Percentiles rank a stretch among this genome's conserved stretches.
These are phyloP conservation scores for Oasisia sp. DNA, from an alignment of 2,888 invertebrate genomes.

Conservation along the genomic window DNA sequence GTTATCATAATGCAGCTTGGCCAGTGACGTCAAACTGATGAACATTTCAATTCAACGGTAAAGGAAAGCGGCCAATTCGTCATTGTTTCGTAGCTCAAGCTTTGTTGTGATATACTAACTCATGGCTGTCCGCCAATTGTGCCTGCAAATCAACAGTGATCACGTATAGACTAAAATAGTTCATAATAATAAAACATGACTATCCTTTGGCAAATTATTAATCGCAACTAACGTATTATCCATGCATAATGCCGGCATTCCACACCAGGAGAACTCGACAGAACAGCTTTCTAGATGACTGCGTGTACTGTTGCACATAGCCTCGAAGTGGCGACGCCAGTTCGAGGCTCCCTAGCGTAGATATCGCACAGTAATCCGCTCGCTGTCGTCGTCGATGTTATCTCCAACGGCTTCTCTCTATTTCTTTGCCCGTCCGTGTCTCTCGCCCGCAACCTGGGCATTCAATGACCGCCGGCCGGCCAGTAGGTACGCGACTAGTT, in stretches of 20 bases:
- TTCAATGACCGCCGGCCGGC: not conserved
- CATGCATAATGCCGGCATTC: not conserved
- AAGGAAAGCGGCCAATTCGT: no score
- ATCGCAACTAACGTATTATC: not conserved
- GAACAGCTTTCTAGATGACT: not conserved
- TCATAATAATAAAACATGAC: no score
- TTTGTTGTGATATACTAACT: no score
- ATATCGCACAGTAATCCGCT: not conserved
- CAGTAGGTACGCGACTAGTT: not conserved
- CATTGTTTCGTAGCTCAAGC: no score
- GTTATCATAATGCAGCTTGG: no score
- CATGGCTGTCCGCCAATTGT: no score
- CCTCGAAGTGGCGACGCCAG: not conserved
- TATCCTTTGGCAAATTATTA: no score
- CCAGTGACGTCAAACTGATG: no score
- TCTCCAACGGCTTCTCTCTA: not conserved
- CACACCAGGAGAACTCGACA: not conserved
- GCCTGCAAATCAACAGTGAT: no score
- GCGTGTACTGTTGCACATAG: not conserved
- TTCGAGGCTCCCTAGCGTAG: not conserved
- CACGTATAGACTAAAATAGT: no score
- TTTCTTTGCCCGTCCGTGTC: not conserved
- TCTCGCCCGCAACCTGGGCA: not conserved
- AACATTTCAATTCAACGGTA: no score
- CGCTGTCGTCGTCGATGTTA: not conserved